phyloP scores from a whole-genome alignment of 2,888 invertebrate species.

The Trachelus stipa region DNA sequence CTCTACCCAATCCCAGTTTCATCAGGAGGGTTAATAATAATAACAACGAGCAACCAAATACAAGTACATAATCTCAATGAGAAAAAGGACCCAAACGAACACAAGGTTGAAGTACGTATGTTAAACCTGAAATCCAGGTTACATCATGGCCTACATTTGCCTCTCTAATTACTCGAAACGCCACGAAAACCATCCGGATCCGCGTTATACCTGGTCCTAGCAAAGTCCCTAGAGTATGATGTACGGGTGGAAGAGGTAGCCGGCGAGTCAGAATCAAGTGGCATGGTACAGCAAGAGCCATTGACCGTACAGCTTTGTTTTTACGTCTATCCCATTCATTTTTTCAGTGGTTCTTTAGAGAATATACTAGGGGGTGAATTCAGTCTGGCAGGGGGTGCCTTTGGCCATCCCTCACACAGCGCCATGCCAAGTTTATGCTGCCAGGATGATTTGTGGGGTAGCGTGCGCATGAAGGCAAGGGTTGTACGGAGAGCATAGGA shows the following conservation, averaged over 20 bases:
- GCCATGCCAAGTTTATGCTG: neutral
- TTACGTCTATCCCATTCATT: neutral
- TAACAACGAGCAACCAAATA: neutral
- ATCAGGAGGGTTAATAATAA: neutral
- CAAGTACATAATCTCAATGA: neutral
- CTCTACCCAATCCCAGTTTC: neutral
- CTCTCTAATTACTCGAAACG: neutral
- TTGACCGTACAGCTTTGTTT: neutral
- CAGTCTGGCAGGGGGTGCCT: neutral
- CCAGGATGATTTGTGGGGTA: conserved; percentile 14
- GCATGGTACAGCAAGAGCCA: neutral
- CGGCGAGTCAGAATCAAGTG: neutral
- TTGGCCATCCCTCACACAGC: neutral
- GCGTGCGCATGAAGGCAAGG: conserved; percentile 14
- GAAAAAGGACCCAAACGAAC: neutral
- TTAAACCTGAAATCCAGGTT: neutral
- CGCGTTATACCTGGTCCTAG: neutral
- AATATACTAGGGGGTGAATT: neutral
- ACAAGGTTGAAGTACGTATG: neutral
- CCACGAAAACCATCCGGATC: neutral
- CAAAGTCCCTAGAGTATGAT: neutral
- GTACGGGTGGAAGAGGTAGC: neutral
- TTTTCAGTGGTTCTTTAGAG: neutral
- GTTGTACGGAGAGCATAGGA: conserved; percentile 3
- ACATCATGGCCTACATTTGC: neutral